Evolutionary conservation across 2,797 vertebrate genomes (phyloP).

Genomic region (Rhadinocentrus ornatus): DNA sequence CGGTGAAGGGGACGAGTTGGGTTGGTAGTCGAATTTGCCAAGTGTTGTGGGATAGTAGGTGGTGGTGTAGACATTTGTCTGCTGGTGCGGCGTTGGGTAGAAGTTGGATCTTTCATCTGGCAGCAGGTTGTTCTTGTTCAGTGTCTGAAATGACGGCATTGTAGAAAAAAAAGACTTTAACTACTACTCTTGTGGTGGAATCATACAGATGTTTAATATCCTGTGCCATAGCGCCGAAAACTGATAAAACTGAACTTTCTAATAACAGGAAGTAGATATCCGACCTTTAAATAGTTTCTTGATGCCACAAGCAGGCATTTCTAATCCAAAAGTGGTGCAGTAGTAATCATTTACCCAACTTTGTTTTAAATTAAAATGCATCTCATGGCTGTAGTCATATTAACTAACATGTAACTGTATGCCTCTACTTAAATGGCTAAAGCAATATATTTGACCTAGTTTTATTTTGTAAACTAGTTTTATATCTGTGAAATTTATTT

Average conservation of each 20-base stretch:
- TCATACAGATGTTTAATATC: neutral
- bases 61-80: conserved; percentile 98
- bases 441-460: too few relatives aligned
- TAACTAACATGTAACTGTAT: neutral
- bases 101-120: conserved; percentile 96
- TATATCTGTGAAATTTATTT: too few relatives aligned
- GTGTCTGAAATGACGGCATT: conserved; percentile 83
- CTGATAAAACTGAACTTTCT: too few relatives aligned
- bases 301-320: neutral
- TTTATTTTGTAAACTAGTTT: too few relatives aligned
- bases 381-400: neutral
- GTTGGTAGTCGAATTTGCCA: conserved; percentile 95
- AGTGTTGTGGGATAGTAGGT: conserved; percentile 96
- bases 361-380: neutral
- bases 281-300: too few relatives aligned
- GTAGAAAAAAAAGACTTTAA: conserved; percentile 6
- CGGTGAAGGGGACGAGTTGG: conserved; percentile 93
- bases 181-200: neutral
- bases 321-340: too few relatives aligned
- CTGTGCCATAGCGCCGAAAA: neutral
- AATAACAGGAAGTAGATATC: too few relatives aligned
- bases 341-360: too few relatives aligned
- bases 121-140: conserved; percentile 98
- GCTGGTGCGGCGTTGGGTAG: conserved; percentile 90
- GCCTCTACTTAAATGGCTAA: neutral